These are phyloP conservation scores for Verasper variegatus DNA, from an alignment of 2,113 vertebrate genomes.

Conservation along the genomic window DNA sequence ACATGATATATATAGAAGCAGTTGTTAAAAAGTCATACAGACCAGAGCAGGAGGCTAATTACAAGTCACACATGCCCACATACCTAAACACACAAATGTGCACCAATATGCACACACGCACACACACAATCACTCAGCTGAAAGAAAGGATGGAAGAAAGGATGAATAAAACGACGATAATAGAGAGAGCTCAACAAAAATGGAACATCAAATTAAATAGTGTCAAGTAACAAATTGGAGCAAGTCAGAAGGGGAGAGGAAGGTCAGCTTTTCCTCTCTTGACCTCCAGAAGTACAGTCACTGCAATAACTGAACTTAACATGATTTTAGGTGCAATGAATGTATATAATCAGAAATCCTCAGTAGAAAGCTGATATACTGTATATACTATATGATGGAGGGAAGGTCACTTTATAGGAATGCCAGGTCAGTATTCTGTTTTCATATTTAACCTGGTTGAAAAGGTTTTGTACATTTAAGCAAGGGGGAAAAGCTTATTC, in stretches of 20 bases:
- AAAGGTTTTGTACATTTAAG: too few relatives aligned
- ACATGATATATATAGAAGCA: constrained; percentile 68
- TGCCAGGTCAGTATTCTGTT: too few relatives aligned
- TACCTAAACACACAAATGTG: constrained; percentile 16
- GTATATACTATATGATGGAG: too few relatives aligned
- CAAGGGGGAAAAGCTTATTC: too few relatives aligned
- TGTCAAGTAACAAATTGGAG: constrained; percentile 72
- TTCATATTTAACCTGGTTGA: too few relatives aligned
- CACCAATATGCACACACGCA: neutral
- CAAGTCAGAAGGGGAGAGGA: constrained; percentile 41
- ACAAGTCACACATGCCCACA: constrained; percentile 61
- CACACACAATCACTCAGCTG: neutral
- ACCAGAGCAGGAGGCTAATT: constrained; percentile 74
- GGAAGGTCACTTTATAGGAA: too few relatives aligned
- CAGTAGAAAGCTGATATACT: neutral
- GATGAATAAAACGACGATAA: constrained; percentile 71
- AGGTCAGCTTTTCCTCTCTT: constrained; percentile 43
- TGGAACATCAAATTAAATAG: constrained; percentile 60
- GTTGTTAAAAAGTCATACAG: constrained; percentile 79
- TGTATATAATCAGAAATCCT: neutral
- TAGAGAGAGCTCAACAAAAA: constrained; percentile 53
- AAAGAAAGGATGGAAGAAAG: constrained; percentile 39
- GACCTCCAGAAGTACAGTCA: constrained; percentile 45
- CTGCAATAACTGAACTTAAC: constrained; percentile 11
- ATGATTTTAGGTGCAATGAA: neutral